phyloP scores from a whole-genome alignment of 2,797 vertebrate genomes.

The Numenius phaeopus region DNA sequence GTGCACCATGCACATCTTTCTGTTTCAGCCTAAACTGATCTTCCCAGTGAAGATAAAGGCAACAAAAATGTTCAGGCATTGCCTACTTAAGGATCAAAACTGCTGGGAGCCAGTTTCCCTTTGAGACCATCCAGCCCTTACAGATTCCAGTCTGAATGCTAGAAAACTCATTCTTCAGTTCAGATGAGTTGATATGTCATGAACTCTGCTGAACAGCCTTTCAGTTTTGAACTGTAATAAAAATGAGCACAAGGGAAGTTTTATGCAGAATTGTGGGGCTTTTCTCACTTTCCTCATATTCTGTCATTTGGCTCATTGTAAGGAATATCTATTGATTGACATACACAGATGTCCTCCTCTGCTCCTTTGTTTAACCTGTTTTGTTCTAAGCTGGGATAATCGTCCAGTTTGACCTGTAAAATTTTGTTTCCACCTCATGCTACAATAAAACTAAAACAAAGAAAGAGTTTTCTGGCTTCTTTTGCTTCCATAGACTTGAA shows the following conservation, averaged over 20 bases:
- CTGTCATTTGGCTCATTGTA: neutral
- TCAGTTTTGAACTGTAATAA: neutral
- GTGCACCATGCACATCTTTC: accelerated
- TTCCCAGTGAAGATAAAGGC: neutral
- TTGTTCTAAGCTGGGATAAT: neutral
- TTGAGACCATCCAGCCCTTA: neutral
- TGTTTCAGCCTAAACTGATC: neutral
- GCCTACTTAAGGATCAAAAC: neutral
- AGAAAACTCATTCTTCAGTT: neutral
- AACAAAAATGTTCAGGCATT: neutral
- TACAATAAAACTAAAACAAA: neutral
- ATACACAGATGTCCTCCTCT: neutral
- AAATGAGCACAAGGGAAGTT: neutral
- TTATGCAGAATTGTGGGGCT: neutral
- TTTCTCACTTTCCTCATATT: neutral
- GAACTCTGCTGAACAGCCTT: neutral
- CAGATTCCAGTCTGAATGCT: neutral
- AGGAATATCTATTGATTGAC: neutral
- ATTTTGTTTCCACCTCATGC: neutral
- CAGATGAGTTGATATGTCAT: neutral
- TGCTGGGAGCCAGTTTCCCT: neutral
- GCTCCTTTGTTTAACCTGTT: neutral
- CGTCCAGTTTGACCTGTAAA: neutral
- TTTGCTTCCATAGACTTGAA: neutral
- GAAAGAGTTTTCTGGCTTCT: neutral